Conservation (phyloP, 2,797 vertebrate species). For the Centroberyx gerrardi region DNA sequence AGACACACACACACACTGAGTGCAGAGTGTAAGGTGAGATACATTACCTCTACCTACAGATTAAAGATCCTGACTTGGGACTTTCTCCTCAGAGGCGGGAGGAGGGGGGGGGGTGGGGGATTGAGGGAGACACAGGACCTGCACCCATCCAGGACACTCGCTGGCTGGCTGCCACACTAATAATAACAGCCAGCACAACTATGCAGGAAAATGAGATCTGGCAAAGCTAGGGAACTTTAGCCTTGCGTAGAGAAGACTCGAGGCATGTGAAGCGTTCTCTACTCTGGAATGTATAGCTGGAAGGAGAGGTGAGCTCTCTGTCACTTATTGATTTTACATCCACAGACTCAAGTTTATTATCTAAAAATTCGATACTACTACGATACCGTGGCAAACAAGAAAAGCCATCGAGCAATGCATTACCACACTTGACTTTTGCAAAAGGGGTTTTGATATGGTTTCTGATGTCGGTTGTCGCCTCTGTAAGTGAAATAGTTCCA, state of each 20-base stretch:
- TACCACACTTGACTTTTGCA: background rate
- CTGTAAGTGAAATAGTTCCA: constrained; percentile 12
- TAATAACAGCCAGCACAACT: constrained; percentile 79
- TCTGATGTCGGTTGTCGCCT: constrained; percentile 25
- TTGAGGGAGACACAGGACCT: constrained; percentile 37
- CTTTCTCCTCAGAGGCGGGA: constrained; percentile 35
- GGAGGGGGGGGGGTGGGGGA: background rate
- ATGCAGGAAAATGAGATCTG: constrained; percentile 75
- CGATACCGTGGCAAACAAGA: background rate
- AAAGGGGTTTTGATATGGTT: constrained; percentile 26
- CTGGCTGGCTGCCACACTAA: constrained; percentile 74
- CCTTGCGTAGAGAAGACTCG: constrained; percentile 50
- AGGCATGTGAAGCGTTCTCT: constrained; percentile 70
- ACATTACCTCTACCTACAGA: constrained; percentile 36
- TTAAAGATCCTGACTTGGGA: constrained; percentile 46
- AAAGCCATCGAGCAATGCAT: background rate
- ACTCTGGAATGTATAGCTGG: constrained; percentile 76
- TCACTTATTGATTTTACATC: constrained; percentile 59
- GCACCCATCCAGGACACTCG: constrained; percentile 34
- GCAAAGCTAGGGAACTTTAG: constrained; percentile 62
- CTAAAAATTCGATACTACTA: constrained; percentile 23
- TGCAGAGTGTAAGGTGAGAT: constrained; percentile 17
- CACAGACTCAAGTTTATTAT: constrained; percentile 51
- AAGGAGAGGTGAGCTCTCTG: constrained; percentile 59
- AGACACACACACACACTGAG: constrained; percentile 7